Evolutionary conservation across 2,113 vertebrate species (phyloP).

Genomic region (Stegastes partitus): DNA sequence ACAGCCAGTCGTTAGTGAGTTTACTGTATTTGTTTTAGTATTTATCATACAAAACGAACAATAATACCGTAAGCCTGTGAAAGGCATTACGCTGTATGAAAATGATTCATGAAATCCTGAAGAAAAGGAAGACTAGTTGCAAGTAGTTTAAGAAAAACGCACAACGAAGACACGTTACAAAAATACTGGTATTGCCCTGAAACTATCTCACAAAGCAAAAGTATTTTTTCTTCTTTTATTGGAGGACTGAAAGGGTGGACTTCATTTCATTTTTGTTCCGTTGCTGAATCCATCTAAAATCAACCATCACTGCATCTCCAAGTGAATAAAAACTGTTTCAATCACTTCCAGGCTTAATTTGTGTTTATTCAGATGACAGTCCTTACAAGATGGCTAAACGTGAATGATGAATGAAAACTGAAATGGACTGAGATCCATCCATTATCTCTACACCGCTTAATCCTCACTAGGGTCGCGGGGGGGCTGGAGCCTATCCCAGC

Average conservation of each 20-base stretch:
- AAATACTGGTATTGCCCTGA: conserved; percentile 59
- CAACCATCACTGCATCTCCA: conserved; percentile 55
- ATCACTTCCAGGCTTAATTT: conserved; percentile 36
- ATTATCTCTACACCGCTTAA: too few species aligned
- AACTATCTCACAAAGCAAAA: conserved; percentile 1
- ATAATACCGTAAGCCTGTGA: not conserved
- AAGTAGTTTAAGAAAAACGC: conserved; percentile 17
- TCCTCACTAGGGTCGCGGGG: too few species aligned
- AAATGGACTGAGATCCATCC: conserved; percentile 6
- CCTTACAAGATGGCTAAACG: conserved; percentile 17
- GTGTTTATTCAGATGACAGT: conserved; percentile 17
- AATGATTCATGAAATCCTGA: conserved; percentile 20
- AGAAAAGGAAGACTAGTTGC: not conserved
- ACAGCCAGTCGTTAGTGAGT: conserved; percentile 13
- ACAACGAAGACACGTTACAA: conserved; percentile 33
- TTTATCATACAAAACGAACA: conserved; percentile 23
- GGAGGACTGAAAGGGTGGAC: conserved; percentile 23
- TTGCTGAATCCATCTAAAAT: conserved; percentile 49
- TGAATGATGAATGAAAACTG: conserved; percentile 5
- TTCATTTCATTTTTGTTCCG: conserved; percentile 51
- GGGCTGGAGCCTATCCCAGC: too few species aligned
- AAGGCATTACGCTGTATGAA: conserved; percentile 6
- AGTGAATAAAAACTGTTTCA: conserved; percentile 59
- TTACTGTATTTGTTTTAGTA: conserved; percentile 46
- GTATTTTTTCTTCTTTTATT: conserved; percentile 13